A percentile compares a stretch with the other conserved stretches of the same genome.
Evolutionary conservation across 2,797 vertebrate genomes (phyloP).

Genomic region (Oryzias dopingdopingensis): DNA sequence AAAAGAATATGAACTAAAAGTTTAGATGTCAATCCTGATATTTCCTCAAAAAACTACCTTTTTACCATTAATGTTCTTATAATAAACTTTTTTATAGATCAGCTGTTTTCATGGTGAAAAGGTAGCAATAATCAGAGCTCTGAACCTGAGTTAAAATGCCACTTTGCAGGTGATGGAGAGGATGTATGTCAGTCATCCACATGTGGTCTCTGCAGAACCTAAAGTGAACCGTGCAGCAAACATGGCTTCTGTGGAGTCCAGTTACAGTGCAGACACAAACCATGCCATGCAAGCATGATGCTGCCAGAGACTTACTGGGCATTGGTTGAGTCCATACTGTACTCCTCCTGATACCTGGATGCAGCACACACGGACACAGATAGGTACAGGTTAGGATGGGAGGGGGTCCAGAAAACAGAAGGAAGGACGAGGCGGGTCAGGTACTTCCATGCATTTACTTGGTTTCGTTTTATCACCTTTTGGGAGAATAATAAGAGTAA

Average conservation of each 20-base stretch:
- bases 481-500: background rate
- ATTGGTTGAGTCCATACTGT: slow-evolving; percentile 86
- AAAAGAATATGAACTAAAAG: no score
- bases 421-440: slow-evolving; percentile 23
- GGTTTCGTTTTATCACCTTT: slow-evolving; percentile 19
- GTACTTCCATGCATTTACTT: slow-evolving; percentile 22
- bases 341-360: slow-evolving; percentile 82
- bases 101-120: slow-evolving; percentile 54
- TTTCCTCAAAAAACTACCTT: slow-evolving; percentile 43
- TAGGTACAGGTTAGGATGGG: slow-evolving; percentile 61
- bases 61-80: slow-evolving; percentile 47
- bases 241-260: slow-evolving; percentile 28
- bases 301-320: slow-evolving; percentile 81
- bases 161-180: slow-evolving; percentile 6
- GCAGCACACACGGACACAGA: slow-evolving; percentile 71
- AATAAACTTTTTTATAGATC: background rate
- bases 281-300: slow-evolving; percentile 77
- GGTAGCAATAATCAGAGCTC: slow-evolving; percentile 37
- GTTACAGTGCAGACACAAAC: slow-evolving; percentile 50
- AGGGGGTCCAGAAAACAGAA: slow-evolving; percentile 16
- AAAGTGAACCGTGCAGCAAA: slow-evolving; percentile 16
- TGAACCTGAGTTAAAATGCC: background rate
- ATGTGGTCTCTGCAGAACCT: slow-evolving; percentile 10
- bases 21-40: slow-evolving; percentile 1
- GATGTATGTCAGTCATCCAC: slow-evolving; percentile 5